phyloP scores from a whole-genome alignment of 1,140 invertebrate genomes.

The Camponotus vicinus region DNA sequence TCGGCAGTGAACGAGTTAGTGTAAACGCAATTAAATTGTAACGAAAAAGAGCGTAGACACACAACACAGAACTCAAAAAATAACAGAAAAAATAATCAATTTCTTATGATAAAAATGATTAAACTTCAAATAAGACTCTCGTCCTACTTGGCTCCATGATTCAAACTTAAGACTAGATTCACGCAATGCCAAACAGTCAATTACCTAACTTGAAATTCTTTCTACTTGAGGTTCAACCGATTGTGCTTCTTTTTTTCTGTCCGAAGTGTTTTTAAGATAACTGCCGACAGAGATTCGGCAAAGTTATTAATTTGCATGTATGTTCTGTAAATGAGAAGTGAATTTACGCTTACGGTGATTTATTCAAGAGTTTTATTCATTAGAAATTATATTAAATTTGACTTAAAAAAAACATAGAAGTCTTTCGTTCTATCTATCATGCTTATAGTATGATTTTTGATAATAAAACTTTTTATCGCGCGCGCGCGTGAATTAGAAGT shows the following conservation, averaged over 20 bases:
- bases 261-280: not conserved
- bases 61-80: constrained; percentile 62
- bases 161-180: constrained; percentile 52
- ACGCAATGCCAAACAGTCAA: constrained; percentile 52
- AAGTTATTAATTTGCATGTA: not conserved
- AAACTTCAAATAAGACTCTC: constrained; percentile 9
- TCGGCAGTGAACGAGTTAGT: constrained; percentile 49
- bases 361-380: constrained; percentile 21
- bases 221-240: constrained; percentile 34
- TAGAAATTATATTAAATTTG: not conserved
- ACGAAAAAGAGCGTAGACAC: constrained; percentile 47
- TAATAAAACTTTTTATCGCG: constrained; percentile 19
- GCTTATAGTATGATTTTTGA: constrained; percentile 2
- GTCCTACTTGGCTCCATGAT: constrained; percentile 55
- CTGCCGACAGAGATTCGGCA: constrained; percentile 2
- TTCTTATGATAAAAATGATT: constrained; percentile 18
- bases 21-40: constrained; percentile 29
- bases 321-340: not conserved
- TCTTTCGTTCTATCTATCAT: not conserved
- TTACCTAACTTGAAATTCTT: constrained; percentile 54
- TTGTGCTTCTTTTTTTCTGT: not conserved
- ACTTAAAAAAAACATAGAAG: constrained; percentile 18
- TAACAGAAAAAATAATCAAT: constrained; percentile 71
- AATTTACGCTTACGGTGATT: not conserved
- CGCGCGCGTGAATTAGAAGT: not conserved